Percentiles rank a stretch among this genome's conserved stretches.
Evolutionary conservation across 2,888 invertebrate species (phyloP).

Genomic region (Isotomurus palustris): DNA sequence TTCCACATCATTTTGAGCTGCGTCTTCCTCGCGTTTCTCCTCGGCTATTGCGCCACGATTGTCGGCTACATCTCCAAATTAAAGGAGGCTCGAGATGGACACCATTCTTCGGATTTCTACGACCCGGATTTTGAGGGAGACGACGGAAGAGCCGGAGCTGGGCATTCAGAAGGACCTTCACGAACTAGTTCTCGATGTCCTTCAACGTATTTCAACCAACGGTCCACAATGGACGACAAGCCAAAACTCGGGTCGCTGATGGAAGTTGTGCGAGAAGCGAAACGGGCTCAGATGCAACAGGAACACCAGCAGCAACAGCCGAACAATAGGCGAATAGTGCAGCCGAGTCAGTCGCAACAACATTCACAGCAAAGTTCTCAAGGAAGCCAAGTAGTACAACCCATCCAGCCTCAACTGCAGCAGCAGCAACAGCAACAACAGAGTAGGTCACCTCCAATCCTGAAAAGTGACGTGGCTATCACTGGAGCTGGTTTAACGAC

Average conservation of each 20-base stretch:
- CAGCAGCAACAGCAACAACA: constrained; percentile 1
- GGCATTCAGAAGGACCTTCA: constrained; percentile 15
- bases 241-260: background rate
- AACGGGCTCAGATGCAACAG: background rate
- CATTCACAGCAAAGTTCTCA: background rate
- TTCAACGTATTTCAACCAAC: constrained; percentile 16
- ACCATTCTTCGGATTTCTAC: constrained; percentile 13
- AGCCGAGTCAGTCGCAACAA: background rate
- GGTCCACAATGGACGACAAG: constrained; percentile 2
- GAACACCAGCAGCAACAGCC: constrained; percentile 4
- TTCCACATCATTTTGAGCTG: constrained; percentile 30
- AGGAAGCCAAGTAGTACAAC: background rate
- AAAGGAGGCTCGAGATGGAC: constrained; percentile 17
- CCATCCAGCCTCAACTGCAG: background rate
- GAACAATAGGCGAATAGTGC: too few species aligned
- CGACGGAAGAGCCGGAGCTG: constrained; percentile 14
- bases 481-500: too few species aligned
- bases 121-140: constrained; percentile 28
- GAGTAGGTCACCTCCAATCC: background rate
- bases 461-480: too few species aligned
- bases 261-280: too few species aligned
- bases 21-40: constrained; percentile 29
- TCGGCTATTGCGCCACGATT: constrained; percentile 30
- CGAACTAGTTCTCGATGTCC: constrained; percentile 21
- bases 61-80: constrained; percentile 32